phyloP scores from a whole-genome alignment of 1,140 invertebrate genomes.

The Ceratina japonica region DNA sequence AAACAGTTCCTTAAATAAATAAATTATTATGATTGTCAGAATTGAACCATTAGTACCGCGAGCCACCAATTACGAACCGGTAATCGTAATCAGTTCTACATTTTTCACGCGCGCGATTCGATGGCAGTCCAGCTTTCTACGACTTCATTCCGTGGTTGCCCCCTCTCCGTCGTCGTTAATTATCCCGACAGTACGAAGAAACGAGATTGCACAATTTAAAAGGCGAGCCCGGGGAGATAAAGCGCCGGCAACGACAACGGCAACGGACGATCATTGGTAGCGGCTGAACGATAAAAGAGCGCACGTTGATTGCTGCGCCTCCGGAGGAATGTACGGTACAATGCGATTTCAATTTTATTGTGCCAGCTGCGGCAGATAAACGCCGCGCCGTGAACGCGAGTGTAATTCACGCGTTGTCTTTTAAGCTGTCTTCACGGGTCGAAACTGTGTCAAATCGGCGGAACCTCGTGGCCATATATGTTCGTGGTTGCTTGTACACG shows the following conservation, averaged over 20 bases:
- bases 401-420: constrained; percentile 73
- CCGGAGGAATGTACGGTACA: constrained; percentile 63
- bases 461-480: constrained; percentile 45
- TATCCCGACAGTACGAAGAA: constrained; percentile 38
- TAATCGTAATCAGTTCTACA: constrained; percentile 23
- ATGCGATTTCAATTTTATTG: constrained; percentile 76
- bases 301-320: constrained; percentile 69
- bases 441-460: constrained; percentile 74
- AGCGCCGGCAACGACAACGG: constrained; percentile 19
- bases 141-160: constrained; percentile 21
- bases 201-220: constrained; percentile 55
- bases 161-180: constrained; percentile 26
- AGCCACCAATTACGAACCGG: neutral
- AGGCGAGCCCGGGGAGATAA: constrained; percentile 37
- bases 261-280: constrained; percentile 7
- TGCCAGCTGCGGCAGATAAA: constrained; percentile 73
- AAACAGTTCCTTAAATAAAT: too few species aligned
- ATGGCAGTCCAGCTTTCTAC: constrained; percentile 16
- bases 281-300: constrained; percentile 69
- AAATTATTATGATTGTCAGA: too few species aligned
- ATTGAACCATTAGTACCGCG: too few species aligned
- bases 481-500: neutral
- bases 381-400: constrained; percentile 43
- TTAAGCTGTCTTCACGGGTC: constrained; percentile 67
- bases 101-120: constrained; percentile 9